Conservation (phyloP, 2,888 invertebrate genomes). For the Drosophila multiciliata region DNA sequence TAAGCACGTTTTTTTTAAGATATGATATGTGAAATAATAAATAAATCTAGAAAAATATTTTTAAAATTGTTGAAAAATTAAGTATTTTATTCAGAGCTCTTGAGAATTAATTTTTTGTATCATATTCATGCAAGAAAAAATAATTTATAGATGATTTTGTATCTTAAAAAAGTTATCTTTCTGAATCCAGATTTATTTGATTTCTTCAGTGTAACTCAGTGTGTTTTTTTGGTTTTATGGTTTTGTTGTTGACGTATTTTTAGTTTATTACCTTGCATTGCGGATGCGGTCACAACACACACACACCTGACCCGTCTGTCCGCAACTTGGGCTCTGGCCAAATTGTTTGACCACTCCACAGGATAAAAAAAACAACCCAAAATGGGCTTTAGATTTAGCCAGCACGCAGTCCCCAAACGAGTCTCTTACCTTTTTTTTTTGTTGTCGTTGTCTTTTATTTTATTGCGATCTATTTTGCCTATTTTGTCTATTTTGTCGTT, state of each 20-base stretch:
- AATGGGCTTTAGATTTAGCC: conserved; percentile 27
- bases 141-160: background rate
- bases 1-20: too few species aligned
- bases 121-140: background rate
- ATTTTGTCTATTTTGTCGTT: conserved; percentile 48
- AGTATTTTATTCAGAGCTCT: background rate
- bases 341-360: conserved; percentile 60
- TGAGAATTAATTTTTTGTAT: fast-evolving
- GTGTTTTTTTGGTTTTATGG: conserved; percentile 59
- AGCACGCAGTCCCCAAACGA: conserved; percentile 27
- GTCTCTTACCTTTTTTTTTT: conserved; percentile 19
- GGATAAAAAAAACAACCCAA: background rate
- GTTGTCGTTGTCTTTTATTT: conserved; percentile 39
- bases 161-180: background rate
- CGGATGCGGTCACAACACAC: conserved; percentile 57
- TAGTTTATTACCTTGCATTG: conserved; percentile 79
- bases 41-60: background rate
- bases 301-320: conserved; percentile 5
- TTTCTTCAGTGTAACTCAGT: conserved; percentile 8
- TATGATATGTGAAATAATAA: too few species aligned
- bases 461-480: conserved; percentile 57
- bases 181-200: background rate
- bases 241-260: conserved; percentile 76
- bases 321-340: conserved; percentile 48
- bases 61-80: background rate